A percentile compares a stretch with the other conserved stretches of the same genome.
Evolutionary conservation across 1,140 invertebrate genomes (phyloP).

Genomic region (Brachionus rubens): DNA sequence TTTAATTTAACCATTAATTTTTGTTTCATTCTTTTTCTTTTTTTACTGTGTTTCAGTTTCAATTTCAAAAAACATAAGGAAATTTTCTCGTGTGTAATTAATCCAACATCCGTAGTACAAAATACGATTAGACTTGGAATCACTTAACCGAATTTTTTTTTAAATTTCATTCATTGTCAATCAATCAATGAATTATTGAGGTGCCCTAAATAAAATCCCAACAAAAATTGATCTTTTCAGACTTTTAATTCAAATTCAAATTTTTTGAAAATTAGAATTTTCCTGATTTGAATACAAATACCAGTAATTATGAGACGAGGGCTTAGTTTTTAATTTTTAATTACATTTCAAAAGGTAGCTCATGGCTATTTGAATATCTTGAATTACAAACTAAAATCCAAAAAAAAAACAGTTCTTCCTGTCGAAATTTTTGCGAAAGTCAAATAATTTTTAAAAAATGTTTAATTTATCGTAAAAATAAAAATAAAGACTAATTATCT

Average conservation of each 20-base stretch:
- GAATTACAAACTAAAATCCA: too few species aligned
- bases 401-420: conserved; percentile 32
- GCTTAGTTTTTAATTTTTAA: neutral
- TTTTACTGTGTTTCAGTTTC: neutral
- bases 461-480: too few species aligned
- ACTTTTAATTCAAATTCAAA: too few species aligned
- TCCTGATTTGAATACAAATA: conserved; percentile 27
- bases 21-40: too few species aligned
- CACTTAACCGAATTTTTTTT: conserved; percentile 36
- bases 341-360: neutral
- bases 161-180: too few species aligned
- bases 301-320: neutral
- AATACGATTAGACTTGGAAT: neutral
- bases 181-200: conserved; percentile 21
- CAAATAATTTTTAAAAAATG: conserved; percentile 17
- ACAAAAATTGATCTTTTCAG: too few species aligned
- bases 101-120: conserved; percentile 12
- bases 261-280: too few species aligned
- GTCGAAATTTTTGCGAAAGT: conserved; percentile 4
- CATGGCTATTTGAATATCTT: neutral
- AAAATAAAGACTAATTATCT: too few species aligned
- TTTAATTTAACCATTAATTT: too few species aligned
- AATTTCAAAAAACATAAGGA: neutral
- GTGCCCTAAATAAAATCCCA: too few species aligned
- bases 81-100: neutral